Percentiles rank a stretch among this genome's conserved stretches.
Conservation (phyloP, 2,797 vertebrate species). For the Pangasius larnaudii region DNA sequence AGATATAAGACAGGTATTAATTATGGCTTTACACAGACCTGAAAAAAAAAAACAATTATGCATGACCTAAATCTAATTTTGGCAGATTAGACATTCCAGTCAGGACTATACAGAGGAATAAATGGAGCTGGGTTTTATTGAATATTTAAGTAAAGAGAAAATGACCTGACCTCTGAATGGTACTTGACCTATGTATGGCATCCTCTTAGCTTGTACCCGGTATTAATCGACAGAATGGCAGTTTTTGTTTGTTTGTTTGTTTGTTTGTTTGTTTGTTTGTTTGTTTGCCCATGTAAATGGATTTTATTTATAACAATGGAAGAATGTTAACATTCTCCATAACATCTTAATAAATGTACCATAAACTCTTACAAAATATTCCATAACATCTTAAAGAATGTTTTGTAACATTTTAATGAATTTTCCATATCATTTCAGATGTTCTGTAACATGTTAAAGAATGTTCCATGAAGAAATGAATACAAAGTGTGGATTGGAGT, state of each 20-base stretch:
- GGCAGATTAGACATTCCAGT: not conserved
- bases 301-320: not conserved
- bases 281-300: not conserved
- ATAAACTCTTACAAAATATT: not conserved
- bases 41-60: not conserved
- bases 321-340: not conserved
- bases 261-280: not conserved
- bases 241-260: not conserved
- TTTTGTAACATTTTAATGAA: not conserved
- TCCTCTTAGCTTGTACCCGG: not conserved
- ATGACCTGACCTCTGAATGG: not conserved
- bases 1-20: slow-evolving; percentile 32
- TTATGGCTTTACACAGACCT: slow-evolving; percentile 24
- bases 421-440: not conserved
- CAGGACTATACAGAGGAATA: not conserved
- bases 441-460: not conserved
- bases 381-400: not conserved
- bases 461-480: not conserved
- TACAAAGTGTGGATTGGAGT: not conserved
- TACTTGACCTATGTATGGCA: not conserved
- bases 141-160: not conserved
- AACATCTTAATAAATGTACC: not conserved
- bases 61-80: not conserved
- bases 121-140: not conserved
- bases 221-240: not conserved